Conservation (phyloP, 2,797 vertebrate species). For the Eutrigla gurnardus region DNA sequence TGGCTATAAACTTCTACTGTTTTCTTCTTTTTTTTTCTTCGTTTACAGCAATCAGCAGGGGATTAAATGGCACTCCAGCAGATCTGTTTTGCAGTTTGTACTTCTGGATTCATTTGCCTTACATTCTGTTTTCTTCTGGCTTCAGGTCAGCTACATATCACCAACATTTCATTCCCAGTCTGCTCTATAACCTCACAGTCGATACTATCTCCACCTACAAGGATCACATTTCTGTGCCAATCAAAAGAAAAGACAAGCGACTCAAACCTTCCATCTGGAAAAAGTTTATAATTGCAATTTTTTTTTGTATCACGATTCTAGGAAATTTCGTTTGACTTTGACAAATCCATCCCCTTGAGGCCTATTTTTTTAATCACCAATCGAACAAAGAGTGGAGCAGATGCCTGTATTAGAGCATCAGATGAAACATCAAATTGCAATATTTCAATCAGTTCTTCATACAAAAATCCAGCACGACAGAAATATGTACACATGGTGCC, state of each 20-base stretch:
- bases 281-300: conserved; percentile 15
- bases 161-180: not conserved
- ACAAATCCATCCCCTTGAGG: conserved; percentile 45
- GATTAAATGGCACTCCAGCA: not conserved
- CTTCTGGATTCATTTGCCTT: not conserved
- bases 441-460: conserved; percentile 55
- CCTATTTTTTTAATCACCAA: conserved; percentile 54
- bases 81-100: conserved; percentile 12
- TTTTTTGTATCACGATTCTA: too few relatives aligned
- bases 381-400: conserved; percentile 57
- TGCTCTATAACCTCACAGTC: not conserved
- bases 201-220: not conserved
- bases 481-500: conserved; percentile 49
- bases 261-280: conserved; percentile 45
- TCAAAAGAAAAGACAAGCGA: conserved; percentile 9
- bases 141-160: conserved; percentile 30
- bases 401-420: conserved; percentile 52
- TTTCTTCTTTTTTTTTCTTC: conserved; percentile 7
- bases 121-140: conserved; percentile 21
- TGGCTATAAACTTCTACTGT: conserved; percentile 19
- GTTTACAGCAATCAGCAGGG: conserved; percentile 2
- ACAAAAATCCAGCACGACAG: conserved; percentile 34
- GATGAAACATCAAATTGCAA: conserved; percentile 51
- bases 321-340: conserved; percentile 12
- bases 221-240: conserved; percentile 16